Base-by-base conservation (phyloP, 30 jellyfish, hydroid and myxozoan genomes). In the Turritopsis dohrnii region DNA sequence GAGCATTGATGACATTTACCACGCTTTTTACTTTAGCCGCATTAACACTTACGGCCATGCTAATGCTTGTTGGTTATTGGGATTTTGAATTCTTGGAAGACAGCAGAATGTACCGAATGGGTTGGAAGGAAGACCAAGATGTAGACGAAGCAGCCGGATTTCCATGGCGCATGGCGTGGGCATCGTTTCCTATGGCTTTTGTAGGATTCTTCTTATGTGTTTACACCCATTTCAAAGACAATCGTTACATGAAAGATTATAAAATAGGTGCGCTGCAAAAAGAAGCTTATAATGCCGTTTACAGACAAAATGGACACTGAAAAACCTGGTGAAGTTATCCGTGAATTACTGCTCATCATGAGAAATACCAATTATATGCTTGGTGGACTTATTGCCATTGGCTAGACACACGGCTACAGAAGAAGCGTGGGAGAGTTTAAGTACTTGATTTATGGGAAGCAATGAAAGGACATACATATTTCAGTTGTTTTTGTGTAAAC, bases 41-140 rank as follows among this genome's bases (percentile, higher is more conserved):
- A 19, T 16, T 74, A 8, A 74, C 65, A 74, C 71, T 74, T 7
- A 23, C 65, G 18, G 83, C 65, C 24, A 74, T 74, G 83, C 23
- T 74, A 71, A 74, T 74, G 13, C 41, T 74, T 21, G 72, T 74
- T 29, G 83, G 83, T 23, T 74, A 74, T 21, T 1, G 83, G 53
- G 83, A 74, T 22, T 74, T 74, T 23, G 83, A 24, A 26, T 74
- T 74, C 83, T 23, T 74, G n/a, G 83, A 74, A 29, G 83, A 74
- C 9, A 23, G 26, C 13, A 16, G 83, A 0, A 26, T 74, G 60
- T 74, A 74, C 41, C 53, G 60, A 19, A 74, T 74, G 83, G 83
- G 83, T 9, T 74, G 83, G 83, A 26, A 21, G 24, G 53, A 23
- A 1, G 83, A 74, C 9, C 17, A 7, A 16, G 65, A 29, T 24